Evolutionary conservation across 1,140 invertebrate genomes (phyloP).

Genomic region (Euura lappo): DNA sequence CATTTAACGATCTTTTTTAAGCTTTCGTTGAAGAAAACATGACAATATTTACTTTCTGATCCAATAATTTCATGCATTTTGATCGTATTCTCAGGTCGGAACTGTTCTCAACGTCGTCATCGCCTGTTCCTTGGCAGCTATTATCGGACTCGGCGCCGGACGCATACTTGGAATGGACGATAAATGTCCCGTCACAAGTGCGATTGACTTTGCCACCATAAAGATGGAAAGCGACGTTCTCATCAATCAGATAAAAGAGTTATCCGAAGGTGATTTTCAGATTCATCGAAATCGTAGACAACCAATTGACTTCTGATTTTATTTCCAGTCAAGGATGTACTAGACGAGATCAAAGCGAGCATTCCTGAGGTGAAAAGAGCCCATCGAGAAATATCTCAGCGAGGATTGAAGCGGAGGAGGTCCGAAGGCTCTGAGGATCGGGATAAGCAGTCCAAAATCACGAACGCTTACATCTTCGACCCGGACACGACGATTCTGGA

Average conservation of each 20-base stretch:
- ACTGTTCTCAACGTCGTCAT: conserved; percentile 4
- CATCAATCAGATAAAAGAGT: conserved; percentile 12
- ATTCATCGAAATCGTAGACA: not conserved
- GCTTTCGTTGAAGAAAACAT: too few relatives aligned
- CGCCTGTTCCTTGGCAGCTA: conserved; percentile 12
- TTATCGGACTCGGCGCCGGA: conserved; percentile 10
- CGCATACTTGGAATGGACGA: conserved; percentile 10
- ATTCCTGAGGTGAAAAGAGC: conserved; percentile 9
- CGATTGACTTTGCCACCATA: conserved; percentile 3
- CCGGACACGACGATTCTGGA: conserved; percentile 9
- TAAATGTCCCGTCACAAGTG: conserved; percentile 9
- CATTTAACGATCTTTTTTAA: too few relatives aligned
- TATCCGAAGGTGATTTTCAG: conserved; percentile 3
- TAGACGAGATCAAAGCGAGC: conserved; percentile 2
- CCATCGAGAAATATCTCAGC: too few relatives aligned
- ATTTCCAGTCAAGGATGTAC: conserved; percentile 4
- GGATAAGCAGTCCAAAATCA: not conserved
- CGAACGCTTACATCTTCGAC: not conserved
- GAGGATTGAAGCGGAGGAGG: not conserved
- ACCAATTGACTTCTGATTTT: not conserved
- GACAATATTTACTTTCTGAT: too few relatives aligned
- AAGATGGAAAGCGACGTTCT: conserved; percentile 7
- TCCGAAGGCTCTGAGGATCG: not conserved
- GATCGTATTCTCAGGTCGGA: not conserved
- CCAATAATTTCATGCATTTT: not conserved